phyloP scores from a whole-genome alignment of 2,797 vertebrate species.

The Alfaro cultratus region DNA sequence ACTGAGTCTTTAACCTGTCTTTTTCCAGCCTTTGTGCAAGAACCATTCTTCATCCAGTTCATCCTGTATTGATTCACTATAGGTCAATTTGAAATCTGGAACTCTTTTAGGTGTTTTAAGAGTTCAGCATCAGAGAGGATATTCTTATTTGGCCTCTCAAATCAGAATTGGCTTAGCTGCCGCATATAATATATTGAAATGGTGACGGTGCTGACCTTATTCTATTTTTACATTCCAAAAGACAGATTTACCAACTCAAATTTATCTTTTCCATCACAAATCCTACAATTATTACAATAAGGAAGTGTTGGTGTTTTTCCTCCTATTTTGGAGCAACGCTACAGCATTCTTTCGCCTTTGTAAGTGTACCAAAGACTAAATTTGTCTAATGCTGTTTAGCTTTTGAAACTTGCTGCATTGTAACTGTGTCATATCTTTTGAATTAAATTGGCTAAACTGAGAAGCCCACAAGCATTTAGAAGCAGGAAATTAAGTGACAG shows the following conservation, averaged over 20 bases:
- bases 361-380: neutral
- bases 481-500: conserved; percentile 36
- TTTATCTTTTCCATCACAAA: neutral
- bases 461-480: conserved; percentile 4
- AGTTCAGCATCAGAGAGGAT: neutral
- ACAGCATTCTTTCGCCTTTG: neutral
- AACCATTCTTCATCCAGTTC: too few relatives aligned
- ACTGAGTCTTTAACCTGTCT: neutral
- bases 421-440: neutral
- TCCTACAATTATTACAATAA: neutral
- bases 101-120: neutral
- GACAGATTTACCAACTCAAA: neutral
- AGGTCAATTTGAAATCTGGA: neutral
- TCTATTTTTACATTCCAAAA: neutral
- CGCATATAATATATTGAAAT: neutral
- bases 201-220: neutral
- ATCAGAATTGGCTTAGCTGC: neutral
- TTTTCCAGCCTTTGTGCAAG: too few relatives aligned
- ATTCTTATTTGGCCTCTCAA: neutral
- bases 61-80: too few relatives aligned
- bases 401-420: conserved; percentile 1
- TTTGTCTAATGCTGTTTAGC: neutral
- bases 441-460: conserved; percentile 13
- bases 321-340: neutral
- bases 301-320: neutral